Conservation (phyloP, 2,888 invertebrate genomes). For the Chrysolina haemoptera region DNA sequence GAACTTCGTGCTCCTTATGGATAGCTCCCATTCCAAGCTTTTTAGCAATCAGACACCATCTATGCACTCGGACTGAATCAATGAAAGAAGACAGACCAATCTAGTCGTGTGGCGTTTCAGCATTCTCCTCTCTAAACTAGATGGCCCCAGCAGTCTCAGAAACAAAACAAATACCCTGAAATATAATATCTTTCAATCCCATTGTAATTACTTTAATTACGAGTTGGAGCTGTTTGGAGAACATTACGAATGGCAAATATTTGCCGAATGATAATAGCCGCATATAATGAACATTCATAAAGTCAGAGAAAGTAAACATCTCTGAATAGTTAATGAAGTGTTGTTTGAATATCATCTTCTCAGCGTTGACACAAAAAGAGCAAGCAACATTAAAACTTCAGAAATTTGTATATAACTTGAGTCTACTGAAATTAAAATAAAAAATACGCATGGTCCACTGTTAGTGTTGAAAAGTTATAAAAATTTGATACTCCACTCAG, state of each 20-base stretch:
- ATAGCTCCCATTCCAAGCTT: not conserved
- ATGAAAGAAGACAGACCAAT: not conserved
- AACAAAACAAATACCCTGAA: not conserved
- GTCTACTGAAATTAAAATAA: no score
- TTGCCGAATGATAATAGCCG: not conserved
- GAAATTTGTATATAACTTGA: no score
- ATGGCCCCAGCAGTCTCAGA: not conserved
- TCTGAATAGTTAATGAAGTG: not conserved
- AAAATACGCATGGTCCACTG: no score
- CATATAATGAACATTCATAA: not conserved
- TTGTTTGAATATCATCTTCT: no score
- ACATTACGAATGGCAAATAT: constrained; percentile 8
- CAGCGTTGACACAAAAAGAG: no score
- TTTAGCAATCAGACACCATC: not conserved
- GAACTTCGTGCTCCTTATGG: not conserved
- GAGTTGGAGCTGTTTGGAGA: not conserved
- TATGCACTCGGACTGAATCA: not conserved
- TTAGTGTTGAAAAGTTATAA: no score
- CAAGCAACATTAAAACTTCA: no score
- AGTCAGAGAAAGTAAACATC: not conserved
- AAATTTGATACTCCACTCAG: no score
- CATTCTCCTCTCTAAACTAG: not conserved
- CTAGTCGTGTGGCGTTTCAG: not conserved
- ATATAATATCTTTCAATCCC: not conserved
- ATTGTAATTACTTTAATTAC: constrained; percentile 4